Percentiles rank a stretch among this genome's conserved stretches.
Conservation (phyloP, 2,797 vertebrate genomes). For the Dicrostonyx torquatus region DNA sequence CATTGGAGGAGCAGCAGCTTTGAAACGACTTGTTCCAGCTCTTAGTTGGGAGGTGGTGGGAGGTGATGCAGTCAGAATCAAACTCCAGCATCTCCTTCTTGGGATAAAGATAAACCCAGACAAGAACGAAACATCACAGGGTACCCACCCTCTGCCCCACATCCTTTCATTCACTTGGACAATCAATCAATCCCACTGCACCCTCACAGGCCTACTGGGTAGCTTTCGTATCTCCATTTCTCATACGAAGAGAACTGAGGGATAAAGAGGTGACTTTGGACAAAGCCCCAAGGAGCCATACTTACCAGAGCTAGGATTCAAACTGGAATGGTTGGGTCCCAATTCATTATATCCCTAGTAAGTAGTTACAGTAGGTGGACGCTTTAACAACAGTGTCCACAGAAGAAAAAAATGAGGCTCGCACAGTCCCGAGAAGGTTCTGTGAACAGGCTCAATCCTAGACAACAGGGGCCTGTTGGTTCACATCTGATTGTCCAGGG, state of each 20-base stretch:
- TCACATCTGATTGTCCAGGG: not conserved
- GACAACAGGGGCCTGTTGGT: not conserved
- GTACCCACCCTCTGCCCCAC: accelerated
- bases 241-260: not conserved
- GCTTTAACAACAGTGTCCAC: not conserved
- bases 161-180: not conserved
- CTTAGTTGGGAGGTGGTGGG: not conserved
- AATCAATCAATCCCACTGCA: not conserved
- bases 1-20: not conserved
- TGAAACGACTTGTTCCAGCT: not conserved
- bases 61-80: not conserved
- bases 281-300: not conserved
- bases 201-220: not conserved
- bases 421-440: not conserved
- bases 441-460: not conserved
- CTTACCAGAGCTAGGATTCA: not conserved
- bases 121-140: not conserved
- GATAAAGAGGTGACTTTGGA: not conserved
- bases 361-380: not conserved
- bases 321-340: not conserved
- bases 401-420: not conserved
- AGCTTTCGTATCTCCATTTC: not conserved
- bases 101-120: not conserved
- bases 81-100: not conserved
- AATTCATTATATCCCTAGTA: not conserved